phyloP scores from a whole-genome alignment of 2,113 vertebrate genomes.

The Rhadina sibilatrix region DNA sequence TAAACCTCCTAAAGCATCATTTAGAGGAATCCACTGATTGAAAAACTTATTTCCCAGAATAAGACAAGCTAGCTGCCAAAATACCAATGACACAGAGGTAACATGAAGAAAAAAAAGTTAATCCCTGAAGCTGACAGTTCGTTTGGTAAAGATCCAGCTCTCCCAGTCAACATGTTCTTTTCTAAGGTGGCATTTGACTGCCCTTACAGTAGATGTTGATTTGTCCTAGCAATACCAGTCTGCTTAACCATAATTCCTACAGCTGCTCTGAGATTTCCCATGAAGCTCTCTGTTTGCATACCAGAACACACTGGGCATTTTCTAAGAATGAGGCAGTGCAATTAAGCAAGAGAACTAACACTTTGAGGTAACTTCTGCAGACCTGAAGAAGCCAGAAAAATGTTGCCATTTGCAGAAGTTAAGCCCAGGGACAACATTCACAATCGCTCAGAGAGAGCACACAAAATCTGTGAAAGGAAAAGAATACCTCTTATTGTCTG shows the following conservation, averaged over 20 bases:
- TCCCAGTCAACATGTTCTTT: background rate
- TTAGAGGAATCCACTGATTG: background rate
- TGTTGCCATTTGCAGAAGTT: background rate
- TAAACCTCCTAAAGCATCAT: background rate
- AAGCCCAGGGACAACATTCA: background rate
- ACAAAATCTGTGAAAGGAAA: background rate
- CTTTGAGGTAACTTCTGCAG: background rate
- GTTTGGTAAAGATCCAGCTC: background rate
- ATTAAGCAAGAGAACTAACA: background rate
- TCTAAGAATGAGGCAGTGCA: background rate
- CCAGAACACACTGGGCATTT: background rate
- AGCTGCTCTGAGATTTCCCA: background rate
- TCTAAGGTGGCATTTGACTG: background rate
- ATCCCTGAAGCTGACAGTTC: background rate
- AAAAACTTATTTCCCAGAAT: background rate
- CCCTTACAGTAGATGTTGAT: background rate
- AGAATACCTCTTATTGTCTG: background rate
- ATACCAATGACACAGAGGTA: background rate
- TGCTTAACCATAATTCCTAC: background rate
- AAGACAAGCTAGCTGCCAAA: background rate
- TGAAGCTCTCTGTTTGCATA: background rate
- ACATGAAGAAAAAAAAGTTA: background rate
- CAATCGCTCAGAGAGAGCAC: background rate
- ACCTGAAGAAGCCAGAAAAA: background rate
- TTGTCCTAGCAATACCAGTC: background rate